Conservation (phyloP, 2,888 invertebrate genomes). For the Tupiocoris notatus region DNA sequence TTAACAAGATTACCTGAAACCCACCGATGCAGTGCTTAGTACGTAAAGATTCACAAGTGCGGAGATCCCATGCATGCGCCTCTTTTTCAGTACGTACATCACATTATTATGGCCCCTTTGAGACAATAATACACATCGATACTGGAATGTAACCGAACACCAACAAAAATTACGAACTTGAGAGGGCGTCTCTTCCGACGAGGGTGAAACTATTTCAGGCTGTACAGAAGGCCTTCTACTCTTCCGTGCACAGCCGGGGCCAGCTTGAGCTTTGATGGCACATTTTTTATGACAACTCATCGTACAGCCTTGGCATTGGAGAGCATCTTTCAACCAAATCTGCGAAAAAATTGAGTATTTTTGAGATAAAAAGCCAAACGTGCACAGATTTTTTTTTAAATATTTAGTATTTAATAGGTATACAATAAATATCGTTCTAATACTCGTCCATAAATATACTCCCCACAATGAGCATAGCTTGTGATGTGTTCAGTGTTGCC, state of each 20-base stretch:
- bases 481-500: no score
- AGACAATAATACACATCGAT: neutral
- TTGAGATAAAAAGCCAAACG: no score
- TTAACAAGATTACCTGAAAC: no score
- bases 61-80: neutral
- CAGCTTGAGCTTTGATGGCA: constrained; percentile 77
- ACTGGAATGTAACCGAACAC: no score
- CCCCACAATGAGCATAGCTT: no score
- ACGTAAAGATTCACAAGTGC: no score
- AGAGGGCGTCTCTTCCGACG: constrained; percentile 49
- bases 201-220: constrained; percentile 52
- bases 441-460: no score
- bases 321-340: constrained; percentile 96
- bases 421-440: no score
- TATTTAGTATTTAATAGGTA: no score
- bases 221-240: constrained; percentile 49
- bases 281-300: constrained; percentile 97
- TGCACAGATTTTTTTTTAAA: no score
- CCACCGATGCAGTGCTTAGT: no score
- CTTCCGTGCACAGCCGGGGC: constrained; percentile 52
- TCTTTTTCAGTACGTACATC: neutral
- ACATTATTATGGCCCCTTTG: neutral
- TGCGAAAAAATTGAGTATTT: constrained; percentile 53
- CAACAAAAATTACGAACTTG: no score
- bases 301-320: constrained; percentile 83